Conservation (phyloP, 2,113 vertebrate species). For the Todiramphus chloris region DNA sequence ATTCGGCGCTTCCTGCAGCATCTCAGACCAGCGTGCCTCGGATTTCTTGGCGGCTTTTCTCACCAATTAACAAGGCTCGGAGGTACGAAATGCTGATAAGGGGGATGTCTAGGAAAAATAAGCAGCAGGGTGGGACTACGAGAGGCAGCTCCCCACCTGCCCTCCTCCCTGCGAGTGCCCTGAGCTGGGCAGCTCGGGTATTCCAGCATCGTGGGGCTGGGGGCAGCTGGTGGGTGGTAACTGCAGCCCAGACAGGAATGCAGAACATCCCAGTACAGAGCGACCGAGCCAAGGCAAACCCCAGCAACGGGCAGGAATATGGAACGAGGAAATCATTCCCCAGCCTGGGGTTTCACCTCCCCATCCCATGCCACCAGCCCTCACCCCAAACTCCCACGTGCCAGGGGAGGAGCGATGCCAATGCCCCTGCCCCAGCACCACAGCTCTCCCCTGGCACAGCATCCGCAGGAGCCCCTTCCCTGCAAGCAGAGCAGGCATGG, state of each 20-base stretch:
- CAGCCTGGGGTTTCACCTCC: not conserved
- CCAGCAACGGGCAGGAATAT: not conserved
- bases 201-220: not conserved
- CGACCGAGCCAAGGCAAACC: not conserved
- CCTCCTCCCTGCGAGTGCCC: rapidly evolving
- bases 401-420: not conserved
- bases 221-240: not conserved
- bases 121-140: not conserved
- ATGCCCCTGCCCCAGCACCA: not conserved
- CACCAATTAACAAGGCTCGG: rapidly evolving
- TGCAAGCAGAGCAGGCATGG: rapidly evolving
- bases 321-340: not conserved
- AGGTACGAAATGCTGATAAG: not conserved
- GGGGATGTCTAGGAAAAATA: not conserved
- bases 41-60: not conserved
- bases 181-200: not conserved
- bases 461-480: not conserved
- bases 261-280: not conserved
- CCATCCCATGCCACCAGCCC: not conserved
- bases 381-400: rapidly evolving
- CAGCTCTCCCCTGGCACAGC: rapidly evolving
- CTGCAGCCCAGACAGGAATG: rapidly evolving
- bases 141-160: not conserved
- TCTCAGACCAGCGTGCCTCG: not conserved
- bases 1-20: not conserved